Percentiles rank a stretch among this genome's conserved stretches.
Conservation (phyloP, 2,113 vertebrate species). For the Nipponia nippon region DNA sequence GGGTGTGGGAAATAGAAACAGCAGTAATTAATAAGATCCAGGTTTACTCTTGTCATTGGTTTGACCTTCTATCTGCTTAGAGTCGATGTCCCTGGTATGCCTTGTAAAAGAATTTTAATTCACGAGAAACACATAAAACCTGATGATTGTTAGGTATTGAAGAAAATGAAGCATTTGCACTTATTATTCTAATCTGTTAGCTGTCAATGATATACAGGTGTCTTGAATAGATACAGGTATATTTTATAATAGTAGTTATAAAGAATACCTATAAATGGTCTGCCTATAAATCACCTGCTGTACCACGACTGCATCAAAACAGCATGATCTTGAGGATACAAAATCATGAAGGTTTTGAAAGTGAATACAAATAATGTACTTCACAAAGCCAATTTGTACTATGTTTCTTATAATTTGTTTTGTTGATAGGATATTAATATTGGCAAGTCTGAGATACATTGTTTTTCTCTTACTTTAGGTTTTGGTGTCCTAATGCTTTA, state of each 20-base stretch:
- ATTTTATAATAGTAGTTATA: background rate
- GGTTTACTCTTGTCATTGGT: background rate
- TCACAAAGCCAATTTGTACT: background rate
- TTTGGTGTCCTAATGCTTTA: background rate
- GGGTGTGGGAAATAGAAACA: background rate
- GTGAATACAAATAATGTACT: background rate
- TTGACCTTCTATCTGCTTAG: background rate
- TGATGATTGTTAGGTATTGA: background rate
- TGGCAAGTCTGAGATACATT: background rate
- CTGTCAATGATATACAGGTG: background rate
- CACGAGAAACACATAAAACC: background rate
- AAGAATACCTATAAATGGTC: background rate
- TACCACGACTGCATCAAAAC: background rate
- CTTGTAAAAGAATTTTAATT: slow-evolving; percentile 18
- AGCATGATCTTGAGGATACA: background rate
- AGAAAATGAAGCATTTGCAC: background rate
- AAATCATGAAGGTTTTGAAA: background rate
- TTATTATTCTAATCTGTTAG: slow-evolving; percentile 11
- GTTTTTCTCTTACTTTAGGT: background rate
- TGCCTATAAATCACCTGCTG: background rate
- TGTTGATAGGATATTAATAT: background rate
- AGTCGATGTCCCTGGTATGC: background rate
- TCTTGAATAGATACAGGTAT: background rate
- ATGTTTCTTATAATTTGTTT: background rate
- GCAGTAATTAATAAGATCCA: background rate